Base-by-base conservation (phyloP, 53 echinoderm and acorn worm species). In the Temnopleurus reevesii region DNA sequence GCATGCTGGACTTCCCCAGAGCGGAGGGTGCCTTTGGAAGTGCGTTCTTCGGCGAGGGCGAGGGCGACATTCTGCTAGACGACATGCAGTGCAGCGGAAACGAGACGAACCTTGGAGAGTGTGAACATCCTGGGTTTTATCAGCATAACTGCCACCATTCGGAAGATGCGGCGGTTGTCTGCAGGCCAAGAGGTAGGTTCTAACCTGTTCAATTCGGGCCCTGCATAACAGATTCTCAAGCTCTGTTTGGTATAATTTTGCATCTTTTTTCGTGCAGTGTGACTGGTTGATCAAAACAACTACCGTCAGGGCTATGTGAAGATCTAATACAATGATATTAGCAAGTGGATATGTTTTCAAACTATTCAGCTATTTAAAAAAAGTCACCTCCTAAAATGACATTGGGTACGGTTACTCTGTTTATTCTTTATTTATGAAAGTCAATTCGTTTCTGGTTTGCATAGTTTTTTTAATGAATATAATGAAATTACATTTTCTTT, bases 31-130 rank as follows among this genome's bases (percentile, higher is more conserved):
- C 81, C 43, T 56, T 80, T n/a, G 6, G 30, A 8, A 15, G 29
- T 25, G 92, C 29, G 5, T 35, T 35, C 46, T 92, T 92, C 59
- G 92, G 89, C 15, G 63, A 36, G 7, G 92, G 89, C 15, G 60
- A 33, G 21, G 89, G 56, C 2, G 10, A 15, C 2, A 83, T 89
- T 36, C 36, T 76, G 4, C 61, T 89, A 9, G 84, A 92, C 35
- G 55, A 89, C 54, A 57, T 92, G 18, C 5, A 71, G 4, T 92
- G 92, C n/a, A 41, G 3, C n/a, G 92, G 92, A 4, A 55, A 71
- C 2, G 92, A 92, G 28, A 43, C 53, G 7, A 43, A 26, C 19
- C 36, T 92, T 8, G 33, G 4, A 3, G 43, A 57, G 12, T 92
- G 92, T 45, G 35, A 44, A 4, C 24, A 85, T 33, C 46, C 38